A percentile compares a stretch with the other conserved stretches of the same genome.
These are phyloP conservation scores for Beroe forskalii DNA, from an alignment of 37 sponge, comb jelly and placozoan species.

Conservation along the genomic window DNA sequence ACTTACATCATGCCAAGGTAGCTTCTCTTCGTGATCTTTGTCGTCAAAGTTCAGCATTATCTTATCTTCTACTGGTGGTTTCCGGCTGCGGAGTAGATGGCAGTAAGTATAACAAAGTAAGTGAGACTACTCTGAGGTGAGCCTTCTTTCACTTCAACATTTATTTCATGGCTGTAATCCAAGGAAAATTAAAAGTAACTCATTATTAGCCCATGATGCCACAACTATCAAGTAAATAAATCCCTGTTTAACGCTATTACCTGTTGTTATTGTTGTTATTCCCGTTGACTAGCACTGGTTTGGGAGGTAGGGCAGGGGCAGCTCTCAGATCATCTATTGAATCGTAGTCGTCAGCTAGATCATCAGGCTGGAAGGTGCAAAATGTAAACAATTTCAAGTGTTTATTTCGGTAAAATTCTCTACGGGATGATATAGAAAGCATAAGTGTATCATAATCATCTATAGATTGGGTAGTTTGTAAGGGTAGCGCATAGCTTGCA, in stretches of 20 bases:
- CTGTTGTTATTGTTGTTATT: not conserved
- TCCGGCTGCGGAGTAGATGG: not conserved
- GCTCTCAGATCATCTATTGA: slow-evolving; percentile 33
- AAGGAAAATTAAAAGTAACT: too few species aligned
- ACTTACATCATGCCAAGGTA: slow-evolving; percentile 64
- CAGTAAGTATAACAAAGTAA: not conserved
- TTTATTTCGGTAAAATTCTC: not conserved
- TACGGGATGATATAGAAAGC: not conserved
- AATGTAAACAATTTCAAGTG: not conserved
- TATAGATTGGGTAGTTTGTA: too few species aligned
- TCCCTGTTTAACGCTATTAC: too few species aligned
- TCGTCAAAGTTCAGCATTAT: not conserved
- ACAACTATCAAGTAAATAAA: too few species aligned
- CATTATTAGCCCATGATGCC: too few species aligned
- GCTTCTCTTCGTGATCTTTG: slow-evolving; percentile 27
- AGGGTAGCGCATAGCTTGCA: too few species aligned
- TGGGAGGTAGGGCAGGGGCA: slow-evolving; percentile 2
- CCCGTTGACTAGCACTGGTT: not conserved
- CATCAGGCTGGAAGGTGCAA: not conserved
- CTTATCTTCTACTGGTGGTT: not conserved
- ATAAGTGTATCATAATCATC: not conserved
- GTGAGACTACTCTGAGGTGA: not conserved
- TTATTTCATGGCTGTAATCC: too few species aligned
- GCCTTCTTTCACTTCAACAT: too few species aligned
- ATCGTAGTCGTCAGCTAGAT: slow-evolving; percentile 27